Evolutionary conservation across 1,140 invertebrate species (phyloP).

Genomic region (Pomacea maculata): DNA sequence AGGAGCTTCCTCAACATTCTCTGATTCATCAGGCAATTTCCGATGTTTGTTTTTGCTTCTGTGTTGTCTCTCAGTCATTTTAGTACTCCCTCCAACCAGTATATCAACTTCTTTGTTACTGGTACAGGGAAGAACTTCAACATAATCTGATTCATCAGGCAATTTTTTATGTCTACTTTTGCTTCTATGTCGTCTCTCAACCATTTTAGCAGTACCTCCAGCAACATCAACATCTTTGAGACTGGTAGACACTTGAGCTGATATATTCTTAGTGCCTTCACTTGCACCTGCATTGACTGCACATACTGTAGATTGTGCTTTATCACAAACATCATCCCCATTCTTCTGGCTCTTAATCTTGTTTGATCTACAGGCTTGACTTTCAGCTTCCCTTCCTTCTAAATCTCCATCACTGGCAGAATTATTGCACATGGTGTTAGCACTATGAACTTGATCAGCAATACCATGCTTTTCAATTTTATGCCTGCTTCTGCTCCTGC

Average conservation of each 20-base stretch:
- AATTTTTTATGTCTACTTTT: slow-evolving; percentile 9
- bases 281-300: not conserved
- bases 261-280: not conserved
- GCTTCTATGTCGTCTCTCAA: slow-evolving; percentile 16
- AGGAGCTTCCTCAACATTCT: not conserved
- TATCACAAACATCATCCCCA: not conserved
- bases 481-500: slow-evolving; percentile 15
- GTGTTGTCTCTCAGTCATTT: not conserved
- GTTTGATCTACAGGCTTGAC: not conserved
- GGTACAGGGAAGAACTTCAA: not conserved
- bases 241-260: not conserved
- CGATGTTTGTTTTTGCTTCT: not conserved
- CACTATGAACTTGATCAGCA: not conserved
- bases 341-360: not conserved
- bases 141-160: not conserved
- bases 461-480: not conserved
- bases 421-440: not conserved
- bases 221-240: not conserved
- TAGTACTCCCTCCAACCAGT: not conserved
- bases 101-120: not conserved
- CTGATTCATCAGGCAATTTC: not conserved
- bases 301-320: not conserved
- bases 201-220: not conserved
- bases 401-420: not conserved
- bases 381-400: slow-evolving; percentile 1